Evolutionary conservation across 2,797 vertebrate genomes (phyloP), one percentile per base, ranked within the genome.

Genomic region (Halcyon badia): DNA sequence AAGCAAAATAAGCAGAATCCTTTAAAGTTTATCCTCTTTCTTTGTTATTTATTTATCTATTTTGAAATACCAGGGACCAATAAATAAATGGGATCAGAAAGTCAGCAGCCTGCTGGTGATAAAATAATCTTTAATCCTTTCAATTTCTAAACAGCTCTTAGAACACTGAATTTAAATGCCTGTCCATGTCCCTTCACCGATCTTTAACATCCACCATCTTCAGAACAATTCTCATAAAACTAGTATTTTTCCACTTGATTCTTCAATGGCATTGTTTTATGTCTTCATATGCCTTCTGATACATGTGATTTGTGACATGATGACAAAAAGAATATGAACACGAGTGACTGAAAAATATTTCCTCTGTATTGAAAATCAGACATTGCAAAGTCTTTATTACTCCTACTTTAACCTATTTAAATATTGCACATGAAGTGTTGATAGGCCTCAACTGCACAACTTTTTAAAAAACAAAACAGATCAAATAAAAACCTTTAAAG

Each of bases 241-340:
- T n/a, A 5, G 0, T 73, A 69, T 26, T 90, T 86, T 39, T 33
- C 20, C n/a, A 46, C 8, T 83, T 62, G 9, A 41, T 73, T 85
- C 10, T 73, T 87, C 35, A 56, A 15, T 19, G 9, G 25, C 22
- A 68, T 57, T 90, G 77, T 9, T 83, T 2, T 26, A 75, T 48
- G 5, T 46, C 35, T 70, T 89, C 30, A 21, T 10, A 24, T 30
- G 56, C 16, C 31, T 83, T 71, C 15, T 1, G 2, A 4, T 48
- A 68, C 11, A 33, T 33, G 25, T 11, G 18, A 57, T 30, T 33
- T 0, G 0, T 56, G 41, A 61, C 24, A 19, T 0, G 0, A 1
- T 80, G 51, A 39, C 17, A 39, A 22, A 69, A 76, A 42, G 14
- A 84, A 51, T 42, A 77, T 3, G 7, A 85, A 70, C 42, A 92